Percentiles rank a stretch among this genome's conserved stretches.
Evolutionary conservation across 2,797 vertebrate species (phyloP).

Genomic region (Sardinella longiceps): DNA sequence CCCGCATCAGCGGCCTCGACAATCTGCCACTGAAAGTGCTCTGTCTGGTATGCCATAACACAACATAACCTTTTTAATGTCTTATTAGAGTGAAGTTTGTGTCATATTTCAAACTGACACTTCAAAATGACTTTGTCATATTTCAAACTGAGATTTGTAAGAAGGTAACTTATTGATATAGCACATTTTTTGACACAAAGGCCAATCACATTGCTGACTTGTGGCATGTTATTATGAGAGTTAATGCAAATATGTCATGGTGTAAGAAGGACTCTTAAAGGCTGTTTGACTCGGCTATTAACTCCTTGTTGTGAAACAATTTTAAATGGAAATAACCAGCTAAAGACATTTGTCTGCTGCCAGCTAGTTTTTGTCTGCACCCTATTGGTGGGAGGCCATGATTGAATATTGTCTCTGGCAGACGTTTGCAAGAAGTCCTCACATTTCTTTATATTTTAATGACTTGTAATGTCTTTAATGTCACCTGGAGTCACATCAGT

Average conservation of each 20-base stretch:
- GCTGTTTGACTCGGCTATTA: too few species aligned
- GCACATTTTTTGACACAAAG: too few species aligned
- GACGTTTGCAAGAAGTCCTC: conserved; percentile 25
- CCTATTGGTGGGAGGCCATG: background rate
- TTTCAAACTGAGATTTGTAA: background rate
- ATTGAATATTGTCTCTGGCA: background rate
- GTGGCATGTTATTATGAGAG: background rate
- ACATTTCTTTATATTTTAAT: too few species aligned
- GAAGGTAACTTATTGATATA: too few species aligned
- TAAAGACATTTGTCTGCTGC: too few species aligned
- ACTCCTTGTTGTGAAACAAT: too few species aligned
- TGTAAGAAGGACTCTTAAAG: too few species aligned
- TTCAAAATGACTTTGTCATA: background rate
- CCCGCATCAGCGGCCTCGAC: conserved; percentile 73
- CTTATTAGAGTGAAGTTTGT: background rate
- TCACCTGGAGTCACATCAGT: background rate
- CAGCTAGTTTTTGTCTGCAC: background rate
- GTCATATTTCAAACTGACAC: background rate
- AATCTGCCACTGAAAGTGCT: conserved; percentile 81
- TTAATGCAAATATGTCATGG: background rate
- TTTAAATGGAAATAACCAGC: too few species aligned
- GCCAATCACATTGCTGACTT: too few species aligned
- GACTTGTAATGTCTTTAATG: conserved; percentile 21
- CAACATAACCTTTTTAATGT: background rate
- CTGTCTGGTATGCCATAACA: conserved; percentile 73